phyloP scores from a whole-genome alignment of 2,888 invertebrate species.

The Esperia sulphurella region DNA sequence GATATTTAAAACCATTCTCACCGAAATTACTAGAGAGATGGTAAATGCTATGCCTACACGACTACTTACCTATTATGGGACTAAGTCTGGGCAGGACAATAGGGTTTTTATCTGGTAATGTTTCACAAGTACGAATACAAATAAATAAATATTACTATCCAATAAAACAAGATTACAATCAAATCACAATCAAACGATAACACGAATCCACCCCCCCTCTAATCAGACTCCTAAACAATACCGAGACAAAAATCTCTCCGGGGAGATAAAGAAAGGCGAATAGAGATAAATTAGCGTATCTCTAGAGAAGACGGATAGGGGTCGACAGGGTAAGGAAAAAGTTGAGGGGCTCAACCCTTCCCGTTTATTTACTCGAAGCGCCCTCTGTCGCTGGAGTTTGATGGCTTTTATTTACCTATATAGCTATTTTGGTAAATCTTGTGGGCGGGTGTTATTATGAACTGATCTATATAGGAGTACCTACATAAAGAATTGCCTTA shows the following conservation, averaged over 20 bases:
- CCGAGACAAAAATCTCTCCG: slow-evolving; percentile 49
- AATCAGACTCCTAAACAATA: slow-evolving; percentile 58
- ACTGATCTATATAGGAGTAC: no score
- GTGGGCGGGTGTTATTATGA: background rate
- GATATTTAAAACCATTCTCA: background rate
- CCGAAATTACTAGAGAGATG: background rate
- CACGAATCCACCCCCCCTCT: slow-evolving; percentile 19
- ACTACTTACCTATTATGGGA: no score
- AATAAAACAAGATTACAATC: no score
- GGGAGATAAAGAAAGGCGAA: slow-evolving; percentile 63
- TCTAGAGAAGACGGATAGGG: slow-evolving; percentile 64
- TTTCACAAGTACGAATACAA: no score
- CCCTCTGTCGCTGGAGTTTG: slow-evolving; percentile 46
- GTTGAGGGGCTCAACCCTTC: slow-evolving; percentile 68
- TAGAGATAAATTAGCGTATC: slow-evolving; percentile 72
- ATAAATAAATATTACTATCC: no score
- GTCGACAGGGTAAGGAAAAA: slow-evolving; percentile 54
- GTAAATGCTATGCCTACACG: no score
- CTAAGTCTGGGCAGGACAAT: no score
- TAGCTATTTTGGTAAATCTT: background rate
- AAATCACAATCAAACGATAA: background rate
- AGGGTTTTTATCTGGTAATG: no score
- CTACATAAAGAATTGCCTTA: no score
- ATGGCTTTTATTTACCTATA: slow-evolving; percentile 48
- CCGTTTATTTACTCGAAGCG: slow-evolving; percentile 52